phyloP scores from a whole-genome alignment of 2,113 vertebrate genomes.

The Otolemur garnettii region DNA sequence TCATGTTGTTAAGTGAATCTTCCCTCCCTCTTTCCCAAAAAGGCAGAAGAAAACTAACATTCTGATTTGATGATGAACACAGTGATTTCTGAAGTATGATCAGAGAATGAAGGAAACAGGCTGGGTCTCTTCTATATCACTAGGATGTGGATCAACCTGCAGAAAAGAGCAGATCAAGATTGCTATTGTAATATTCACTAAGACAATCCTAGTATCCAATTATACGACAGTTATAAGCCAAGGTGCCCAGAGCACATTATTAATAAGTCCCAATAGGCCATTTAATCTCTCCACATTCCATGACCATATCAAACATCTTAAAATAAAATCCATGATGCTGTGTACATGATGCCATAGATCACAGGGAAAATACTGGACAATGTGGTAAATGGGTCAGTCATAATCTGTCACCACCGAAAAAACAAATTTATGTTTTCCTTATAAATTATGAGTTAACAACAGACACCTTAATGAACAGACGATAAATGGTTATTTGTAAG shows the following conservation, averaged over 20 bases:
- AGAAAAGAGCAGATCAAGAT: background rate
- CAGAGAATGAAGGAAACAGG: constrained; percentile 86
- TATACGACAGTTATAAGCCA: background rate
- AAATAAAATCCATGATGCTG: background rate
- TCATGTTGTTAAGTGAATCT: constrained; percentile 36
- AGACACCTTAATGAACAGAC: background rate
- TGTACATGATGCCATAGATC: background rate
- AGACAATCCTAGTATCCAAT: background rate
- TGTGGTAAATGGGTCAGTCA: background rate
- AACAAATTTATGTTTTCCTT: background rate
- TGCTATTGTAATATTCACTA: background rate
- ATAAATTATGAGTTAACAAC: background rate
- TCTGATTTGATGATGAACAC: constrained; percentile 60
- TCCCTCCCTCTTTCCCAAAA: constrained; percentile 61
- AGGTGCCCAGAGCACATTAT: background rate
- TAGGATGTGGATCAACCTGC: constrained; percentile 90
- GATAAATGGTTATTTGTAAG: background rate
- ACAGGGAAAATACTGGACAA: background rate
- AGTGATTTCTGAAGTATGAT: constrained; percentile 74
- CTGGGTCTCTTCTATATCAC: constrained; percentile 83
- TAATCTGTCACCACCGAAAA: background rate
- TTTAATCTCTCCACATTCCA: background rate
- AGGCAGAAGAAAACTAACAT: constrained; percentile 67
- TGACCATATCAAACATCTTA: background rate
- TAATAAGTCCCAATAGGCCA: background rate